Base-by-base conservation (phyloP, 2,113 vertebrate species). In the Camelus dromedarius region DNA sequence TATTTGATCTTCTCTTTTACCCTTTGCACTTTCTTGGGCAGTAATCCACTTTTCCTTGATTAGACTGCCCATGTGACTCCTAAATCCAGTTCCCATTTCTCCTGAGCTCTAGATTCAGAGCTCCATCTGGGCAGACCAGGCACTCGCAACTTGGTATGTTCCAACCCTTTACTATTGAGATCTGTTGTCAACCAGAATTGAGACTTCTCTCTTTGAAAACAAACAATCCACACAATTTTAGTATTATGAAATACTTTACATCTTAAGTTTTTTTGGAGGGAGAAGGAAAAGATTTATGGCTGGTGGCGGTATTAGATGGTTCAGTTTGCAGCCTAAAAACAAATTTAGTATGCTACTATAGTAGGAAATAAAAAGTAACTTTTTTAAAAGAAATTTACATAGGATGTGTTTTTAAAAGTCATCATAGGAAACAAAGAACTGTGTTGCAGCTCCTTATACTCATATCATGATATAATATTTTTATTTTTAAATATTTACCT, bases 401-500 rank as follows among this genome's bases (percentile, higher is more conserved):
- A 30, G n/a, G 50, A 12, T 58, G 50, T 69, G 50, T 69, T 88
- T 95, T 52, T 5, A 9, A 70, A 92, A 46, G 30, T 82, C 30
- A 60, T 50, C 54, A 30, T 20, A 91, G 28, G 32, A 73, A 77
- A 73, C 14, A 58, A 85, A 76, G 16, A 62, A 54, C 0, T 80
- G 70, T 95, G n/a, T 48, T 88, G 4, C 15, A 72, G 48, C 87
- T 60, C 4, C 8, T 67, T 88, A 32, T 67, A 30, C 30, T 73
- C 42, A 20, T 7, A 32, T 89, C 8, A 50, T 88, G 35, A 24
- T 70, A 7, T 66, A 87, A 2, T 48, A 35, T 86, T 82, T 86
- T 89, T 76, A 48, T 73, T 88, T 93, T 38, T 42, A 72, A 94
- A 32, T 69, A 82, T 73, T 67, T 94, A 54, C 16, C 56, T 80